Evolutionary conservation across 1,140 invertebrate species (phyloP).

Genomic region (Bombus affinis): DNA sequence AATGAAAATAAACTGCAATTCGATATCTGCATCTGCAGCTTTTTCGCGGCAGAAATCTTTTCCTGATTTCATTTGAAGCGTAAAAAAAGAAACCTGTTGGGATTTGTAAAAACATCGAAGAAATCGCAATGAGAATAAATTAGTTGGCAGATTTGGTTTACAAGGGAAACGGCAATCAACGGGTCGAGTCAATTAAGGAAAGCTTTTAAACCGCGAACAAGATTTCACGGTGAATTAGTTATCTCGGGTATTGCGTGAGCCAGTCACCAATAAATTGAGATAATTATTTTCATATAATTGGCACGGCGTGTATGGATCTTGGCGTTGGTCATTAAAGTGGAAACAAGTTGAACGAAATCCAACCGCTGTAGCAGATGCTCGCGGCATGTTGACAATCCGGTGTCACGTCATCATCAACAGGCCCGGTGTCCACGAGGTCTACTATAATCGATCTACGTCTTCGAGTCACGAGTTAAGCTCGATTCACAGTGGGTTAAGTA

Average conservation of each 20-base stretch:
- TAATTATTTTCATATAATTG: constrained; percentile 51
- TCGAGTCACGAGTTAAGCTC: constrained; percentile 12
- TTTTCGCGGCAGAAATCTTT: background rate
- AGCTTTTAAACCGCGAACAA: background rate
- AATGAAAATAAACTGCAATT: background rate
- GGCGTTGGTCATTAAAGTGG: constrained; percentile 50
- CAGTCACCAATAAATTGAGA: constrained; percentile 34
- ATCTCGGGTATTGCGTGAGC: background rate
- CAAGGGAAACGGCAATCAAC: constrained; percentile 12
- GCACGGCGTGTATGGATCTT: constrained; percentile 17
- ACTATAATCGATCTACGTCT: constrained; percentile 44
- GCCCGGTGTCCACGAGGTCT: constrained; percentile 17
- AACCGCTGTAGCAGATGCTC: constrained; percentile 50
- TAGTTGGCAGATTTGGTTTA: background rate
- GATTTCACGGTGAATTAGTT: constrained; percentile 12
- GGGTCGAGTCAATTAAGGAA: background rate
- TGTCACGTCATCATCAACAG: constrained; percentile 53
- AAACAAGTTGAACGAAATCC: constrained; percentile 55
- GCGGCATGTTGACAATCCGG: constrained; percentile 51
- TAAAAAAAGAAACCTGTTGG: too few relatives aligned
- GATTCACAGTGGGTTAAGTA: constrained; percentile 6
- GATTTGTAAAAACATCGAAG: background rate
- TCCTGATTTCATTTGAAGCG: background rate
- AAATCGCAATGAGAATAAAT: background rate
- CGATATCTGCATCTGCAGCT: background rate